phyloP scores from a whole-genome alignment of 1,140 invertebrate species.

The Scaptomyza pallida region DNA sequence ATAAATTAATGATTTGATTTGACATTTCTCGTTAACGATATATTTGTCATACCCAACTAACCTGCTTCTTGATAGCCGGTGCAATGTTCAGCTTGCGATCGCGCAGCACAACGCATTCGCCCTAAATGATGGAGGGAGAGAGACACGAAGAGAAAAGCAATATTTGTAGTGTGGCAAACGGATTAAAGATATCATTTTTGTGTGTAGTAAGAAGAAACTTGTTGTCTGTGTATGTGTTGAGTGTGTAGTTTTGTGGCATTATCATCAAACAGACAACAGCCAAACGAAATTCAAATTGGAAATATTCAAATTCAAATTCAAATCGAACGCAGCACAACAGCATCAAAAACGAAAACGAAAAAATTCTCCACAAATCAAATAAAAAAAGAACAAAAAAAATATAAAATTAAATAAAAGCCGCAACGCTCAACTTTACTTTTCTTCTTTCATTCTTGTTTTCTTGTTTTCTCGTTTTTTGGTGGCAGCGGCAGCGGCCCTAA shows the following conservation, averaged over 20 bases:
- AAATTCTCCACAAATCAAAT: conserved; percentile 24
- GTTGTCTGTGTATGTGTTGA: conserved; percentile 4
- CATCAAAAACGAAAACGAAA: conserved; percentile 59
- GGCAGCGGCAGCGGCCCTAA: conserved; percentile 55
- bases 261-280: conserved; percentile 70
- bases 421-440: conserved; percentile 47
- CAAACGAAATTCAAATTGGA: conserved; percentile 79
- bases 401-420: conserved; percentile 60
- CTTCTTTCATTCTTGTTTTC: conserved; percentile 26
- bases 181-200: conserved; percentile 30
- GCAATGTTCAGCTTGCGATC: conserved; percentile 95
- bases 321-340: conserved; percentile 77
- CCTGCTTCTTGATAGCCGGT: conserved; percentile 95
- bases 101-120: conserved; percentile 90
- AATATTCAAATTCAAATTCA: conserved; percentile 73
- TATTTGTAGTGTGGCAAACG: conserved; percentile 36
- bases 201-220: conserved; percentile 23
- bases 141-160: conserved; percentile 41
- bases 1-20: no score
- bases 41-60: conserved; percentile 67
- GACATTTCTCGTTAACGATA: neutral
- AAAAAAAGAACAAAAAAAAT: conserved; percentile 37
- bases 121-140: conserved; percentile 84
- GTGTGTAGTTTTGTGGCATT: conserved; percentile 49
- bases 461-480: conserved; percentile 31